These are phyloP conservation scores for Haemorhous mexicanus DNA, from an alignment of 2,113 vertebrate genomes.

Conservation along the genomic window DNA sequence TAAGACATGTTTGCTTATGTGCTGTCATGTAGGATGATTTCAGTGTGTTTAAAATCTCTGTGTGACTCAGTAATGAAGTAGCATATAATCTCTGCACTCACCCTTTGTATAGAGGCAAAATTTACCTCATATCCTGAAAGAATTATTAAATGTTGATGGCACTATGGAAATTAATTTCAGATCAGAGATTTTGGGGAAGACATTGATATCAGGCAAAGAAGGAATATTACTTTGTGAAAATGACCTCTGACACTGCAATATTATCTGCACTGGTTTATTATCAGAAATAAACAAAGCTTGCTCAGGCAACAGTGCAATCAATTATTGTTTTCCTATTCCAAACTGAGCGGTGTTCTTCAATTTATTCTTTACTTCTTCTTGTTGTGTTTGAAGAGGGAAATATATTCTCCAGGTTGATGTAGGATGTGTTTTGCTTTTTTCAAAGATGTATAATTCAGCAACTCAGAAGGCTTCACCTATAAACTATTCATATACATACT, in stretches of 20 bases:
- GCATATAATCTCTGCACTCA: background rate
- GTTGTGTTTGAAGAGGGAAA: background rate
- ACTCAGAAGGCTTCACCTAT: background rate
- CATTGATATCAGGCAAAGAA: background rate
- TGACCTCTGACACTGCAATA: background rate
- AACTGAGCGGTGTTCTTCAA: background rate
- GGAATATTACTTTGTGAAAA: background rate
- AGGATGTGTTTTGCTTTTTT: background rate
- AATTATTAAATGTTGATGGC: background rate
- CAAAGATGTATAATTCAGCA: background rate
- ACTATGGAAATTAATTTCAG: background rate
- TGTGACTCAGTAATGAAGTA: background rate
- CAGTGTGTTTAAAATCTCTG: background rate
- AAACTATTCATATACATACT: background rate
- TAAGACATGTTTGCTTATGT: background rate
- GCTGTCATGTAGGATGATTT: background rate
- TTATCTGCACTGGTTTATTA: background rate
- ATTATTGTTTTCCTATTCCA: background rate
- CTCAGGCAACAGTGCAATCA: background rate
- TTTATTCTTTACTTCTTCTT: background rate
- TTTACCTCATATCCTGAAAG: background rate
- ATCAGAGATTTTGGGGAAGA: background rate
- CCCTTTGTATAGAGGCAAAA: background rate
- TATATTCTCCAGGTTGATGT: background rate
- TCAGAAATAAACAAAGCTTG: background rate